A percentile compares a stretch with the other conserved stretches of the same genome.
These are phyloP conservation scores for Desmophyllum pertusum DNA, from an alignment of 92 coral and sea anemone species.

Conservation along the genomic window DNA sequence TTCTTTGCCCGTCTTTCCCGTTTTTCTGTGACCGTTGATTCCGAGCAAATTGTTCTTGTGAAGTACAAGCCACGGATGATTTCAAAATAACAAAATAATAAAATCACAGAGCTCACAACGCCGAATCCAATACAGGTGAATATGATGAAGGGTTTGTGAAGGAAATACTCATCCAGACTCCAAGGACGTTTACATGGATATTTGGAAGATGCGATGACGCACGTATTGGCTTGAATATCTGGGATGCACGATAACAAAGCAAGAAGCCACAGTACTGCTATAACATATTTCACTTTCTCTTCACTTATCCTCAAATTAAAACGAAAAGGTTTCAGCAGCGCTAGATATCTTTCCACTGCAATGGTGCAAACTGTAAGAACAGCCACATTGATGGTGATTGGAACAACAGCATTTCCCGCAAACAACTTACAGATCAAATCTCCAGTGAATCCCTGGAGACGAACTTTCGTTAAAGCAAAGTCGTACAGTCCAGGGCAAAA, in stretches of 20 bases:
- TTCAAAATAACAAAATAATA: constrained; percentile 36
- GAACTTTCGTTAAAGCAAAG: constrained; percentile 32
- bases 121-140: constrained; percentile 36
- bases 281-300: constrained; percentile 14
- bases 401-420: constrained; percentile 56
- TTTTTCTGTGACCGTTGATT: constrained; percentile 12
- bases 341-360: constrained; percentile 64
- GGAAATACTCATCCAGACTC: constrained; percentile 35
- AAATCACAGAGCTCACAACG: constrained; percentile 10
- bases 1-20: constrained; percentile 31
- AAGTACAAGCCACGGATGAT: constrained; percentile 47
- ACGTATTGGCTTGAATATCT: constrained; percentile 36
- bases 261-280: constrained; percentile 20
- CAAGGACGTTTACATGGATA: constrained; percentile 51
- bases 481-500: constrained; percentile 63
- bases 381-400: constrained; percentile 54
- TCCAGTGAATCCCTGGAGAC: constrained; percentile 29
- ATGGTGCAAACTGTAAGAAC: constrained; percentile 50
- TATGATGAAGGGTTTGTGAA: constrained; percentile 34
- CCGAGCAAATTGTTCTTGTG: constrained; percentile 45
- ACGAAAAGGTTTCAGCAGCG: constrained; percentile 45
- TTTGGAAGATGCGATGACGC: background rate
- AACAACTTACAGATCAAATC: constrained; percentile 58
- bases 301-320: constrained; percentile 26
- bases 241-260: constrained; percentile 27